Evolutionary conservation across 2,113 vertebrate genomes (phyloP).

Genomic region (Arenaria interpres): DNA sequence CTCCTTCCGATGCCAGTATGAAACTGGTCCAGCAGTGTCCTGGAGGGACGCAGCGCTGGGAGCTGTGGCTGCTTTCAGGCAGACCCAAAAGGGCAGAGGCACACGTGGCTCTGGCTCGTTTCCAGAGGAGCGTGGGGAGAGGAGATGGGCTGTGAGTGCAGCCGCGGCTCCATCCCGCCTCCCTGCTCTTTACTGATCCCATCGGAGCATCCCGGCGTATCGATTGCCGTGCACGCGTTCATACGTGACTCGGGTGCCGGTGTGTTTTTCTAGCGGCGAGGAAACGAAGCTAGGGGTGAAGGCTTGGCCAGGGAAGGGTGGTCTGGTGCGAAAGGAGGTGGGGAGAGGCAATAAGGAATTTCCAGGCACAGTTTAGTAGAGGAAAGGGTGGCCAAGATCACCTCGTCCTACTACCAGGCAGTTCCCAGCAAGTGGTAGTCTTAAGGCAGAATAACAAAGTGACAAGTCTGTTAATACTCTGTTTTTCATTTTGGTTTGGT

Average conservation of each 20-base stretch:
- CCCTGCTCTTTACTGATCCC: background rate
- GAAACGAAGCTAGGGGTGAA: background rate
- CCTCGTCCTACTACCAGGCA: background rate
- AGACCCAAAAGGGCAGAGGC: background rate
- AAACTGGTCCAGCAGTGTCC: background rate
- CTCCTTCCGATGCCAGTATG: accelerated
- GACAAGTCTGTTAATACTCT: background rate
- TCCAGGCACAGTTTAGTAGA: background rate
- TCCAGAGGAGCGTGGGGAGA: background rate
- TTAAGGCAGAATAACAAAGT: background rate
- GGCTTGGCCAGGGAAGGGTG: background rate
- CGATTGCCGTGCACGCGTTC: accelerated
- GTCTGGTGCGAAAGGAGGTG: background rate
- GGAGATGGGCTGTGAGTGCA: accelerated
- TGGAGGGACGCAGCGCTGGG: background rate
- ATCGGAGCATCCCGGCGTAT: accelerated
- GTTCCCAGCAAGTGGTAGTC: background rate
- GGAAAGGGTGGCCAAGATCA: background rate
- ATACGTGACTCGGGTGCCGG: accelerated
- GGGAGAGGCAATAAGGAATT: background rate
- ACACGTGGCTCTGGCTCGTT: background rate
- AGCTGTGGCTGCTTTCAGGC: accelerated
- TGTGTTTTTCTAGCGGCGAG: background rate
- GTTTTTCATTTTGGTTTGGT: background rate
- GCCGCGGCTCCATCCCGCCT: background rate